Percentiles rank a stretch among this genome's conserved stretches.
These are phyloP conservation scores for Synanthedon andrenaeformis DNA, from an alignment of 2,888 invertebrate species.

Conservation along the genomic window DNA sequence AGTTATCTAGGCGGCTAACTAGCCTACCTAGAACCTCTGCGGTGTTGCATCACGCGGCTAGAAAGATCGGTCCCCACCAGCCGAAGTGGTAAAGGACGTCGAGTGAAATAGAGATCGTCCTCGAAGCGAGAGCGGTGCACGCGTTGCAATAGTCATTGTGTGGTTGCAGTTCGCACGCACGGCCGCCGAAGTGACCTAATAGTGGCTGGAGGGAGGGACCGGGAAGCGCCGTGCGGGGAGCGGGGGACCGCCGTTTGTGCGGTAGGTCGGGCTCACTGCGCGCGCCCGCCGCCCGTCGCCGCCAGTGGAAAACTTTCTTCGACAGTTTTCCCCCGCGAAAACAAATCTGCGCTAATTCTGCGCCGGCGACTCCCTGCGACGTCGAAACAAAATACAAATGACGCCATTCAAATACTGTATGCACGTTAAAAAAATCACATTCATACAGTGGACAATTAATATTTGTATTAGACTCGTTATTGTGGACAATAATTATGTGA, in stretches of 20 bases:
- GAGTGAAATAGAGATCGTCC: slow-evolving; percentile 70
- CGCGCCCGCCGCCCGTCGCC: slow-evolving; percentile 44
- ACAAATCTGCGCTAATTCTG: slow-evolving; percentile 48
- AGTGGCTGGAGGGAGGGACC: slow-evolving; percentile 68
- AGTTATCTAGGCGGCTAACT: slow-evolving; percentile 9
- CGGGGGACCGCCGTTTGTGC: slow-evolving; percentile 47
- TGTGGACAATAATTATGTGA: too few species aligned
- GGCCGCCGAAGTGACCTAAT: slow-evolving; percentile 66
- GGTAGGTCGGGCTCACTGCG: slow-evolving; percentile 69
- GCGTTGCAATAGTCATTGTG: slow-evolving; percentile 68
- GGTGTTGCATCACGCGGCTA: slow-evolving; percentile 61
- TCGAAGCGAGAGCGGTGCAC: slow-evolving; percentile 69
- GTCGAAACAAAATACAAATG: background rate
- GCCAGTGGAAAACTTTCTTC: slow-evolving; percentile 51
- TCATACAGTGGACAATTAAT: too few species aligned
- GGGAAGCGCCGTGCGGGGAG: slow-evolving; percentile 56
- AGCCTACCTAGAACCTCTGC: slow-evolving; percentile 48
- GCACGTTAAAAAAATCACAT: background rate
- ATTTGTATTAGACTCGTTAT: too few species aligned
- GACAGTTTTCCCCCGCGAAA: slow-evolving; percentile 63
- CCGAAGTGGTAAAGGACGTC: slow-evolving; percentile 64
- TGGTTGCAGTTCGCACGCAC: slow-evolving; percentile 66
- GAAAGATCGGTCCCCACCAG: slow-evolving; percentile 69
- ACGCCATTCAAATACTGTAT: background rate
- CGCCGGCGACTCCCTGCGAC: slow-evolving; percentile 24